Evolutionary conservation across 2,888 invertebrate genomes (phyloP).

Genomic region (Phengaris arion): DNA sequence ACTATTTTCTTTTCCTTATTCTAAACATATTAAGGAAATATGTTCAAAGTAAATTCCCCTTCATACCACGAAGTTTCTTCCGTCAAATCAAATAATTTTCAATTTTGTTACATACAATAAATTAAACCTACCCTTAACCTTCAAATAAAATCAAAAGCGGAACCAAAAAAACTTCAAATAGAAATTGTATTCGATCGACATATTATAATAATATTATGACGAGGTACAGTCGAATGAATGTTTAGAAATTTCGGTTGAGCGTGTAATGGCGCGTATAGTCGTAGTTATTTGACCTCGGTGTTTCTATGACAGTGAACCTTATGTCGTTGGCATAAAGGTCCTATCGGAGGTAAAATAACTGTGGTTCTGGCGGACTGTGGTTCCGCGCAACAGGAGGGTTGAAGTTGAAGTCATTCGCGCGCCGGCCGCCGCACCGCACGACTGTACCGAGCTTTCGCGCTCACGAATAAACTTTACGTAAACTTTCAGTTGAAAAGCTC

Average conservation of each 20-base stretch:
- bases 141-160: not conserved
- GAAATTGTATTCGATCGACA: not conserved
- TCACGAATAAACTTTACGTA: slow-evolving; percentile 27
- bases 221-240: slow-evolving; percentile 22
- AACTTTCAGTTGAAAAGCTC: slow-evolving; percentile 37
- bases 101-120: not conserved
- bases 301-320: not conserved
- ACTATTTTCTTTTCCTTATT: not conserved
- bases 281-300: not conserved
- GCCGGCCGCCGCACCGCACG: slow-evolving; percentile 35
- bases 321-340: too few species aligned
- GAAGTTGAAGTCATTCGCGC: slow-evolving; percentile 42
- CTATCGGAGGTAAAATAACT: not conserved
- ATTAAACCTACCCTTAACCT: not conserved
- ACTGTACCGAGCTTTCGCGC: slow-evolving; percentile 20
- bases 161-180: not conserved
- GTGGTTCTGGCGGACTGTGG: slow-evolving; percentile 24
- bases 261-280: slow-evolving; percentile 42
- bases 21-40: not conserved
- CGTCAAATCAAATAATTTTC: not conserved
- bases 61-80: not conserved
- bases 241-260: slow-evolving; percentile 22
- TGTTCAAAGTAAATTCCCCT: not conserved
- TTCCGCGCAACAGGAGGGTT: slow-evolving; percentile 51
- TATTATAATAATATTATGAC: not conserved